Evolutionary conservation across 1,140 invertebrate genomes (phyloP).

Genomic region (Polypedilum pembai): DNA sequence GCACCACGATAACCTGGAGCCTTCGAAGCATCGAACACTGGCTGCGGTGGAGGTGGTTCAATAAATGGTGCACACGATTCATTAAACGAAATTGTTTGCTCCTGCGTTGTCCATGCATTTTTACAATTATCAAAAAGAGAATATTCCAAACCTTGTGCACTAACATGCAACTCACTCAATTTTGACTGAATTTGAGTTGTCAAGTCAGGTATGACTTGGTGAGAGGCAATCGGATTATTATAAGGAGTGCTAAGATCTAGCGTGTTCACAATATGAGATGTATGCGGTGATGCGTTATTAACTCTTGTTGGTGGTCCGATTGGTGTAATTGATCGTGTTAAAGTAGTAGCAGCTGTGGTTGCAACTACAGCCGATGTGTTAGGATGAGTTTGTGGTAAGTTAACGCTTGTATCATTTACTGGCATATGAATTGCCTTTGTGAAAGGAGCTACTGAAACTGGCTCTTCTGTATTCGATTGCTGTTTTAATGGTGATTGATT

Average conservation of each 20-base stretch:
- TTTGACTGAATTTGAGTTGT: constrained; percentile 23
- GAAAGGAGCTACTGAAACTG: not conserved
- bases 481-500: constrained; percentile 28
- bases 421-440: not conserved
- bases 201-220: constrained; percentile 23
- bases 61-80: constrained; percentile 43
- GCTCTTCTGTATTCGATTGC: constrained; percentile 29
- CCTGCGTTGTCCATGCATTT: constrained; percentile 49
- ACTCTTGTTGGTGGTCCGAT: constrained; percentile 37
- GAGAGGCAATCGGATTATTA: constrained; percentile 24
- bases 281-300: constrained; percentile 30
- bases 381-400: not conserved
- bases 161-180: constrained; percentile 29
- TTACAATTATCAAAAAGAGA: constrained; percentile 67
- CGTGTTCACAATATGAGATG: constrained; percentile 30
- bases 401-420: too few relatives aligned
- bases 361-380: not conserved
- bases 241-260: constrained; percentile 26
- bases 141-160: constrained; percentile 54
- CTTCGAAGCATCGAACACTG: constrained; percentile 66
- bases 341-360: not conserved
- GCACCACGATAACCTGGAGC: constrained; percentile 69
- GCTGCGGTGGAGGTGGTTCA: constrained; percentile 51
- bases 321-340: constrained; percentile 35
- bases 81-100: constrained; percentile 58